Conservation (phyloP, 2,113 vertebrate genomes). For the Hemiscyllium ocellatum region DNA sequence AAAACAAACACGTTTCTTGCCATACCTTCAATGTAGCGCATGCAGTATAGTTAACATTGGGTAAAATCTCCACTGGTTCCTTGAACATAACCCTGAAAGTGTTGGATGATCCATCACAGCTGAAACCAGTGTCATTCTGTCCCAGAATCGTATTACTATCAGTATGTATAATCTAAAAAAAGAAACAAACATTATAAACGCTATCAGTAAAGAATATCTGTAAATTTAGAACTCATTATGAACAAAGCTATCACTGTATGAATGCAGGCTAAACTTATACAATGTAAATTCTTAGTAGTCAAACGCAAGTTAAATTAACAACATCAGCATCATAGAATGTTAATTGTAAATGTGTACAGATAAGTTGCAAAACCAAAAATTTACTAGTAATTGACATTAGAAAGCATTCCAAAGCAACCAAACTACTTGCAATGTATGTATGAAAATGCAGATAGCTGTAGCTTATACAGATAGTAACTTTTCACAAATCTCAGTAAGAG, state of each 20-base stretch:
- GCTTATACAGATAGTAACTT: background rate
- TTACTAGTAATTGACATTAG: background rate
- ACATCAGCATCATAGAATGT: background rate
- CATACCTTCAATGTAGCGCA: conserved; percentile 89
- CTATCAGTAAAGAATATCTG: background rate
- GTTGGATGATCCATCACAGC: conserved; percentile 86
- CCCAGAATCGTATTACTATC: conserved; percentile 94
- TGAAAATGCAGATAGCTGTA: too few species aligned
- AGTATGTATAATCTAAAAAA: conserved; percentile 83
- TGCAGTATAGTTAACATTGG: conserved; percentile 92
- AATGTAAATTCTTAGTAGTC: background rate
- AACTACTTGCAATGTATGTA: too few species aligned
- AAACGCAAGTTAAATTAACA: background rate
- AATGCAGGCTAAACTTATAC: background rate
- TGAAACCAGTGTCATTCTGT: conserved; percentile 95
- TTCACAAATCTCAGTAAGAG: background rate
- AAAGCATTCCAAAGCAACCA: background rate
- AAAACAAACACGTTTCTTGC: background rate
- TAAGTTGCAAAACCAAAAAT: background rate
- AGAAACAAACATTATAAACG: background rate
- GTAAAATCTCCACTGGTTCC: conserved; percentile 88
- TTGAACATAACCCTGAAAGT: conserved; percentile 98
- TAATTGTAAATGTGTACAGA: background rate
- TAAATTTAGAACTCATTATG: background rate
- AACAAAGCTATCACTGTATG: background rate